Base-by-base conservation (phyloP, 1,140 invertebrate species). In the Eumeta japonica region DNA sequence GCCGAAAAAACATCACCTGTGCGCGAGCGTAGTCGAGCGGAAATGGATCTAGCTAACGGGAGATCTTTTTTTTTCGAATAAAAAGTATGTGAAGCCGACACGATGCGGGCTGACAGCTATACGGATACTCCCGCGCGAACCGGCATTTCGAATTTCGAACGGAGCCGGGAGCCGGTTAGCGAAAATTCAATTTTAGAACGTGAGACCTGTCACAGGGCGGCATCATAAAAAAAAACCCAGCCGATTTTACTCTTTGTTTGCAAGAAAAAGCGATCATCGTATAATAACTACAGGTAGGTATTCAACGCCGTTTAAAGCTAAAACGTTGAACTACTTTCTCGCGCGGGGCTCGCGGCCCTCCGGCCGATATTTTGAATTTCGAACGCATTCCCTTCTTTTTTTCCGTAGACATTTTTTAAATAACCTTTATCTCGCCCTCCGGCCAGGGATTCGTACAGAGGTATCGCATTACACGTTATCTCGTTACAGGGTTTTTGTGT, bases 31-130 rank as follows among this genome's bases (percentile, higher is more conserved):
- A 65, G 51, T 64, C 46, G 48, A 59, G 65, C 65, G 65, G 65
- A 70, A 70, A 70, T 52, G 53, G 53, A 62, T 64, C 50, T 53
- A 55, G 35, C 52, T 70, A 70, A 70, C 65, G 65, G 65, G 51
- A 24, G n/a, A 24, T 24, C 20, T 24, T 50, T 50, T 63, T 63
- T 63, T 61, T 24, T 24, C 20, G 20, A 42, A 66, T 54, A 66
- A 66, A 70, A 64, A 65, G 51, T 46, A n/a, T n/a, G n/a, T n/a
- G n/a, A n/a, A n/a, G n/a, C 45, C 45, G 54, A 65, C 62, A 53
- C 59, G 59, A 70, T 64, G 58, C 39, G 50, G 58, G 35, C 46
- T 39, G 62, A 66, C 64, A 45, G 55, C 50, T 62, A 57, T 63
- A 44, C n/a, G 56, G 55, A 62, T 65, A 55, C 61, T 58, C 52